These are phyloP conservation scores for Heliocidaris erythrogramma DNA, from an alignment of 35 echinoderm and acorn worm genomes.

Conservation along the genomic window DNA sequence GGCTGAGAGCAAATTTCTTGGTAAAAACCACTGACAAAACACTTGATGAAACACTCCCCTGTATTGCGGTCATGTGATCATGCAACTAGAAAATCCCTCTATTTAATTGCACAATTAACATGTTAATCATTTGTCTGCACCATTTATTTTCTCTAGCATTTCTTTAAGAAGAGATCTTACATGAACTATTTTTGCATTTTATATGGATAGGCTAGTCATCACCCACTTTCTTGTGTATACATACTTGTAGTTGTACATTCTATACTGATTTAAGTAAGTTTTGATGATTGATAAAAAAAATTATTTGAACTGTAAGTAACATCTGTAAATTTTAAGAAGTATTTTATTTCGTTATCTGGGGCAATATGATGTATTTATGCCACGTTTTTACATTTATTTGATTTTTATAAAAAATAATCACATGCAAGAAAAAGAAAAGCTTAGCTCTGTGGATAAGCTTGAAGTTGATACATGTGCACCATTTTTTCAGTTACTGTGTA, in stretches of 20 bases:
- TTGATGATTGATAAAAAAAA: not conserved
- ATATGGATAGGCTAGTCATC: not conserved
- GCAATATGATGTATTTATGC: not conserved
- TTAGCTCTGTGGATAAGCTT: not conserved
- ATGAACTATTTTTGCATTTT: not conserved
- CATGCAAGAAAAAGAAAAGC: not conserved
- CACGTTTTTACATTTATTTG: slow-evolving; percentile 2
- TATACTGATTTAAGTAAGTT: not conserved
- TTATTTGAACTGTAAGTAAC: slow-evolving; percentile 4
- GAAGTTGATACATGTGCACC: not conserved
- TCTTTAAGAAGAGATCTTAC: not conserved
- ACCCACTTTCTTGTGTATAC: not conserved
- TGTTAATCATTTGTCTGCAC: not conserved
- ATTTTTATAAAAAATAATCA: not conserved
- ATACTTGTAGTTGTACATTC: not conserved
- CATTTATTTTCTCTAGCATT: not conserved
- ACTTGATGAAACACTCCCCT: too few species aligned
- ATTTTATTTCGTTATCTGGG: not conserved
- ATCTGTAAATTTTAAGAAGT: not conserved
- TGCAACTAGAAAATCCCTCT: too few species aligned
- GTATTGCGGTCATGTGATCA: too few species aligned
- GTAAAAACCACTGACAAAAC: too few species aligned
- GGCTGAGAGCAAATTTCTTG: too few species aligned
- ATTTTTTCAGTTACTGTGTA: not conserved
- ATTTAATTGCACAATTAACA: not conserved